phyloP scores from a whole-genome alignment of 2,113 vertebrate species.

The Cyanocitta stelleri region DNA sequence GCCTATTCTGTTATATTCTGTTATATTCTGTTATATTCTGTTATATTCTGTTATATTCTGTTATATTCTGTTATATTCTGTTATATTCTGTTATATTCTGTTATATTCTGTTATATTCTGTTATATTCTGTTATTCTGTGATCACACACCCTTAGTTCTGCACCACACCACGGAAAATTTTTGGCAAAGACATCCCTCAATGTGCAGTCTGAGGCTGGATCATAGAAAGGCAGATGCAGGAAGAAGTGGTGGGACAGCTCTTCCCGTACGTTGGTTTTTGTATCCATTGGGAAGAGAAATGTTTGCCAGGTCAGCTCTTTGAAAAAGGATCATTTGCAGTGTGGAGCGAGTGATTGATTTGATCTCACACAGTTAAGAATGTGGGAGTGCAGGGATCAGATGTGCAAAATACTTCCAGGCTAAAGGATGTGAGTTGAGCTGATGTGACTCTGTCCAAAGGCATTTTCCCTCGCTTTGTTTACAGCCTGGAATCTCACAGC shows the following conservation, averaged over 20 bases:
- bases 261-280: rapidly evolving
- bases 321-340: not conserved
- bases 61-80: not conserved
- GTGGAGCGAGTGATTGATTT: not conserved
- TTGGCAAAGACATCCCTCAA: not conserved
- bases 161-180: not conserved
- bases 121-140: not conserved
- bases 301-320: not conserved
- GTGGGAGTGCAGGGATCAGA: not conserved
- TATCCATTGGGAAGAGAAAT: not conserved
- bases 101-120: not conserved
- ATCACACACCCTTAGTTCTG: not conserved
- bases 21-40: not conserved
- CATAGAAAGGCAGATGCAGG: not conserved
- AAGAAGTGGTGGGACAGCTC: not conserved
- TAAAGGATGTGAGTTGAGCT: not conserved
- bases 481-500: not conserved
- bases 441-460: not conserved
- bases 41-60: not conserved
- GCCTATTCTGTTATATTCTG: not conserved
- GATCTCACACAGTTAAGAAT: not conserved
- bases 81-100: not conserved
- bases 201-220: not conserved
- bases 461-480: not conserved
- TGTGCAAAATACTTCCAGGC: not conserved